Evolutionary conservation across 2,797 vertebrate genomes (phyloP).

Genomic region (Lacerta viridis): DNA sequence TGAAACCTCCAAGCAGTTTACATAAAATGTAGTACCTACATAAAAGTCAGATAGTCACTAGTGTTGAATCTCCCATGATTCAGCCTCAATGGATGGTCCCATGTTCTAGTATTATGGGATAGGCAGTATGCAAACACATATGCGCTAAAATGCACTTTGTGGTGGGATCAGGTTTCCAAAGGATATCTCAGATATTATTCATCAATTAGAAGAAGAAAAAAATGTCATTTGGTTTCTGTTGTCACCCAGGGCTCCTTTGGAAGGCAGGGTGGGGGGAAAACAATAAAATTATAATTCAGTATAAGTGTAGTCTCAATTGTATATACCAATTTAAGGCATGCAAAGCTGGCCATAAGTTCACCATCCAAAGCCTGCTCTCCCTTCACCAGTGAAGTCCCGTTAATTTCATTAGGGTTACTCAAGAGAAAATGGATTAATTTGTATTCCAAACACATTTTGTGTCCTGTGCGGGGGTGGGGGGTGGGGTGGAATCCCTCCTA

Average conservation of each 20-base stretch:
- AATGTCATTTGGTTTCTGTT: no score
- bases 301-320: neutral
- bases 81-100: neutral
- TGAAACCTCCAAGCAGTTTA: no score
- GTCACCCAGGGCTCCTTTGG: no score
- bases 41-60: no score
- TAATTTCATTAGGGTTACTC: neutral
- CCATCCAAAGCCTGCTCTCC: neutral
- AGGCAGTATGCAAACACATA: neutral
- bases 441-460: constrained; percentile 10
- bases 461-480: no score
- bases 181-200: neutral
- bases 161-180: neutral
- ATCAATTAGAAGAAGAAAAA: no score
- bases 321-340: neutral
- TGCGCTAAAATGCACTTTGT: neutral
- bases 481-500: neutral
- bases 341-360: neutral
- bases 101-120: neutral
- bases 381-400: neutral
- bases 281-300: no score
- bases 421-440: neutral
- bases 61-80: no score
- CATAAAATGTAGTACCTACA: no score
- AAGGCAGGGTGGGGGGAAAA: no score